Conservation (phyloP, 2,113 vertebrate species). For the Mastomys natalensis region DNA sequence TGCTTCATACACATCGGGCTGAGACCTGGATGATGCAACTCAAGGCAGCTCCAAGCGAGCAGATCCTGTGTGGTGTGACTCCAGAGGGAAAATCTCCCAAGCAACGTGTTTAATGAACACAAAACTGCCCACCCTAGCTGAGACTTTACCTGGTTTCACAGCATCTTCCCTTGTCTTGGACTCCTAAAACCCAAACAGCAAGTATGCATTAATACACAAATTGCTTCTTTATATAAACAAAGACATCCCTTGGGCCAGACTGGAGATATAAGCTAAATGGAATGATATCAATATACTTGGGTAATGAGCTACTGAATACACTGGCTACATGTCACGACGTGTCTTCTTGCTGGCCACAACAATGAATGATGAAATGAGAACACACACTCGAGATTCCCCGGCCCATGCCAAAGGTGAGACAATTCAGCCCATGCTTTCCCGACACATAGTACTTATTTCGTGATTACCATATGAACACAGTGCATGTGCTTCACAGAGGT, state of each 20-base stretch:
- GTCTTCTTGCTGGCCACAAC: background rate
- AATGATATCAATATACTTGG: background rate
- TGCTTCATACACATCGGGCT: background rate
- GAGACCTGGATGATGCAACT: background rate
- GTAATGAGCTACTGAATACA: background rate
- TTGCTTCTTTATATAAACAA: constrained; percentile 50
- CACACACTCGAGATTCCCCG: background rate
- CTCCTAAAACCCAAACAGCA: constrained; percentile 82
- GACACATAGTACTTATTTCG: background rate
- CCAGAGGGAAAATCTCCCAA: background rate
- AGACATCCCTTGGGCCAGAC: background rate
- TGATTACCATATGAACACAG: background rate
- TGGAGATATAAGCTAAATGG: background rate
- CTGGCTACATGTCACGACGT: background rate
- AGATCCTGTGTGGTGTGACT: background rate
- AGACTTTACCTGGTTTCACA: constrained; percentile 78
- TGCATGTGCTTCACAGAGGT: background rate
- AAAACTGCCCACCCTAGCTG: background rate
- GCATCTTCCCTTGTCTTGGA: background rate
- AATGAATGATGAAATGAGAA: background rate
- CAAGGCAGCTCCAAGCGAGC: background rate
- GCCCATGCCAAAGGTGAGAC: background rate
- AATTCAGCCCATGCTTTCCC: background rate
- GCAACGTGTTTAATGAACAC: background rate
- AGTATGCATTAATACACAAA: constrained; percentile 59